Evolutionary conservation across 2,113 vertebrate species (phyloP), one percentile per base, ranked within the genome.

Genomic region (Semnornis frantzii): DNA sequence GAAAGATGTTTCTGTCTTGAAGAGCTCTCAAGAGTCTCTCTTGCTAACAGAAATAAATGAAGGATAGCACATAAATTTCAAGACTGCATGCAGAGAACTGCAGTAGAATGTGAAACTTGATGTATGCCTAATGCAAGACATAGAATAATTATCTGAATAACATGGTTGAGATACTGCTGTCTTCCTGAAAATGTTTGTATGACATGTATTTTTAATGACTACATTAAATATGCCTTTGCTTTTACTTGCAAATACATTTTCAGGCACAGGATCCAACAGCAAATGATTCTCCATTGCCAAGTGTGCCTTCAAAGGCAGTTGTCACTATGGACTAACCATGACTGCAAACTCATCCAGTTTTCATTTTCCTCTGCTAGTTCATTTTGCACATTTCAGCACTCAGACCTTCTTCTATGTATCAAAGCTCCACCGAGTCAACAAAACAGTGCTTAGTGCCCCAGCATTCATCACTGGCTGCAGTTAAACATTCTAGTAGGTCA

Each of bases 71-170:
- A 86, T 83, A 83, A 88, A 75, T 86, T 71, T 86, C 70, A 89
- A 72, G 81, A 64, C 2, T 86, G 65, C 70, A 68, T 37, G 58
- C 1, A 78, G 65, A 48, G 80, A 84, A 44, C 70, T 69, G 58
- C 62, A 78, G 19, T 15, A n/a, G 77, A 92, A 94, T 92, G 48
- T 19, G 81, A 65, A 92, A 88, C 90, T 81, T 50, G 55, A 13
- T 7, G 16, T 39, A 52, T 31, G 52, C 65, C 64, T 88, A 68
- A 57, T 27, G 62, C 65, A 84, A 92, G 90, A 60, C 27, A 69
- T 5, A 8, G 54, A 92, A 88, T 92, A 68, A 92, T 88, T 66
- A 59, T 59, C 37, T 42, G 85, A 88, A 64, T 90, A 92, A 91
- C 94, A 91, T 54, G 60, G 25, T 63, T 92, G n/a, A 72, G 73